A percentile compares a stretch with the other conserved stretches of the same genome.
phyloP scores from a whole-genome alignment of 1,140 invertebrate species.

The Ips typographus region DNA sequence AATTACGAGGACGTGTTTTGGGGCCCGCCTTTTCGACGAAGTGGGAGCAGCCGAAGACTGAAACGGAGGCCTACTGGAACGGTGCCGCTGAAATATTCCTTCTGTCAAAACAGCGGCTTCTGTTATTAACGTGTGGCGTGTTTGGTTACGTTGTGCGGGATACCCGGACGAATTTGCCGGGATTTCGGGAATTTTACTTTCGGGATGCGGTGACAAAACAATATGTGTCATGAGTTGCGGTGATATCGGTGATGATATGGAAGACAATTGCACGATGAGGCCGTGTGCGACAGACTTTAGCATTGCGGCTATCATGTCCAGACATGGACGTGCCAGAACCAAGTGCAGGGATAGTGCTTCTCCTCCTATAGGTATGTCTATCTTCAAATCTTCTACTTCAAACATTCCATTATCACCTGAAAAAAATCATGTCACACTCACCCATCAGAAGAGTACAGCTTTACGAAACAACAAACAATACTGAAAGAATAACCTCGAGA shows the following conservation, averaged over 20 bases:
- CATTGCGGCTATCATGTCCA: slow-evolving; percentile 83
- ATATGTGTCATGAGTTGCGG: slow-evolving; percentile 33
- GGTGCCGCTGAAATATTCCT: slow-evolving; percentile 50
- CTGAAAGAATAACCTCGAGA: too few species aligned
- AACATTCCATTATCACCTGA: not conserved
- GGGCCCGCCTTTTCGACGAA: slow-evolving; percentile 46
- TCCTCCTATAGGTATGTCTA: slow-evolving; percentile 47
- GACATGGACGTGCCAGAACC: slow-evolving; percentile 58
- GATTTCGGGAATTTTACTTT: not conserved
- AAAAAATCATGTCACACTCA: not conserved
- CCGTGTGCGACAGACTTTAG: slow-evolving; percentile 83
- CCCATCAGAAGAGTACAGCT: not conserved
- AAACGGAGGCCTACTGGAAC: slow-evolving; percentile 44
- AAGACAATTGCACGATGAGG: slow-evolving; percentile 61
- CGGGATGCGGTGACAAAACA: slow-evolving; percentile 2
- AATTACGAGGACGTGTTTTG: slow-evolving; percentile 35
- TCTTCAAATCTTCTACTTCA: not conserved
- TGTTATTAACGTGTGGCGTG: slow-evolving; percentile 38
- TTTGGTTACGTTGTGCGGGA: not conserved
- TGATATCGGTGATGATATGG: slow-evolving; percentile 49
- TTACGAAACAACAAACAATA: too few species aligned
- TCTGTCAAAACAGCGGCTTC: slow-evolving; percentile 52
- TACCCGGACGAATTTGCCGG: not conserved
- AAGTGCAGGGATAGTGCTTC: slow-evolving; percentile 52
- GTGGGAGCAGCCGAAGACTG: slow-evolving; percentile 52